Evolutionary conservation across 2,113 vertebrate species (phyloP).

Genomic region (Thomomys bottae): DNA sequence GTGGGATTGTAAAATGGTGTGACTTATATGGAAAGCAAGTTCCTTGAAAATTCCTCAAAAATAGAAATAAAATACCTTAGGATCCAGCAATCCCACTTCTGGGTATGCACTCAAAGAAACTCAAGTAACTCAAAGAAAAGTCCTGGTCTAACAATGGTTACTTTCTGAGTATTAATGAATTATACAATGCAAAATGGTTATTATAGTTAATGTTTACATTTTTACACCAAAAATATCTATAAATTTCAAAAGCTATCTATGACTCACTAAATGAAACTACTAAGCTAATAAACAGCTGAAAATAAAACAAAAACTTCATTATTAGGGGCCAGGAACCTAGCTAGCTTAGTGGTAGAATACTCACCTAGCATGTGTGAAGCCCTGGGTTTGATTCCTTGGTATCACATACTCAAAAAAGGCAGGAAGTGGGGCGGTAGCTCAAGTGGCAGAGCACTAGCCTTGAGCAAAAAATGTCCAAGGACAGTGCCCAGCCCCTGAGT

Average conservation of each 20-base stretch:
- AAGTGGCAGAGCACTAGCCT: too few relatives aligned
- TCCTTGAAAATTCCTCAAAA: background rate
- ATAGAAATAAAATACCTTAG: constrained; percentile 10
- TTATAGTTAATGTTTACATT: background rate
- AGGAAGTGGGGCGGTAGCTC: too few relatives aligned
- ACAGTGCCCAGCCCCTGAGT: too few relatives aligned
- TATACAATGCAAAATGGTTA: background rate
- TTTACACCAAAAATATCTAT: background rate
- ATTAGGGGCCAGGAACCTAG: too few relatives aligned
- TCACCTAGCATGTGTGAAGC: too few relatives aligned
- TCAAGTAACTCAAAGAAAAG: background rate
- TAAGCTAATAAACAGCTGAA: background rate
- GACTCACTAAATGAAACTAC: background rate
- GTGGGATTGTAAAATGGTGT: background rate
- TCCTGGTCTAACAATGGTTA: background rate
- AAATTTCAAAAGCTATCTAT: background rate
- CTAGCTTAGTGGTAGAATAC: too few relatives aligned
- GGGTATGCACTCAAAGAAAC: background rate
- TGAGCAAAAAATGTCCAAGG: too few relatives aligned
- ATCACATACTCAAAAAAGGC: too few relatives aligned
- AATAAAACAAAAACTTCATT: background rate
- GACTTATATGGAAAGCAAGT: background rate
- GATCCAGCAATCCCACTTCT: background rate
- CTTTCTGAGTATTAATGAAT: background rate
- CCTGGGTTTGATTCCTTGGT: too few relatives aligned